These are phyloP conservation scores for Syngnathoides biaculeatus DNA, from an alignment of 2,113 vertebrate genomes.

Conservation along the genomic window DNA sequence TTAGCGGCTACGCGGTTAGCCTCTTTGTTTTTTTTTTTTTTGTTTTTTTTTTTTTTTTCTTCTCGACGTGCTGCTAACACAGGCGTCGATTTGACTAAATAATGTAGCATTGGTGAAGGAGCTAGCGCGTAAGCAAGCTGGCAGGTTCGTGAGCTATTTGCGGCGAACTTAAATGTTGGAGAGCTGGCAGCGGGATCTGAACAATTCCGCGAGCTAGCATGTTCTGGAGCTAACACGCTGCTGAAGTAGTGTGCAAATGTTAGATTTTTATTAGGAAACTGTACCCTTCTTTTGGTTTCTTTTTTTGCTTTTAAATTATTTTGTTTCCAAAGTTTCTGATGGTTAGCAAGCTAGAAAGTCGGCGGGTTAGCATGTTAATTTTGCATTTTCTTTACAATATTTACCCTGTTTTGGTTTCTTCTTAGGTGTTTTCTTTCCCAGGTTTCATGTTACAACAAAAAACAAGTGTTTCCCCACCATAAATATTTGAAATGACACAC, in stretches of 20 bases:
- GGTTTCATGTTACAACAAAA: background rate
- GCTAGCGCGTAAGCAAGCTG: background rate
- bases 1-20: conserved; percentile 54
- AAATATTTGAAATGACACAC: background rate
- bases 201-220: background rate
- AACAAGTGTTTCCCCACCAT: background rate
- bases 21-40: conserved; percentile 40
- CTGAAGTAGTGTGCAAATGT: no score
- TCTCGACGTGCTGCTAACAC: conserved; percentile 14
- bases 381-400: conserved; percentile 55
- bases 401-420: conserved; percentile 28
- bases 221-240: no score
- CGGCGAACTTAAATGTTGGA: no score
- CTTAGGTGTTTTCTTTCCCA: background rate
- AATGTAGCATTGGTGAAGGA: conserved; percentile 13
- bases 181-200: no score
- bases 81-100: conserved; percentile 22
- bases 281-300: no score
- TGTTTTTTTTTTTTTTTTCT: conserved; percentile 38
- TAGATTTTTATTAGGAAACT: no score
- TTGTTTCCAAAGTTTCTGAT: no score
- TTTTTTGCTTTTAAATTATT: no score
- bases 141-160: background rate
- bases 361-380: no score
- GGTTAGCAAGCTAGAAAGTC: no score